Evolutionary conservation across 2,888 invertebrate species (phyloP).

Genomic region (Operophtera brumata): DNA sequence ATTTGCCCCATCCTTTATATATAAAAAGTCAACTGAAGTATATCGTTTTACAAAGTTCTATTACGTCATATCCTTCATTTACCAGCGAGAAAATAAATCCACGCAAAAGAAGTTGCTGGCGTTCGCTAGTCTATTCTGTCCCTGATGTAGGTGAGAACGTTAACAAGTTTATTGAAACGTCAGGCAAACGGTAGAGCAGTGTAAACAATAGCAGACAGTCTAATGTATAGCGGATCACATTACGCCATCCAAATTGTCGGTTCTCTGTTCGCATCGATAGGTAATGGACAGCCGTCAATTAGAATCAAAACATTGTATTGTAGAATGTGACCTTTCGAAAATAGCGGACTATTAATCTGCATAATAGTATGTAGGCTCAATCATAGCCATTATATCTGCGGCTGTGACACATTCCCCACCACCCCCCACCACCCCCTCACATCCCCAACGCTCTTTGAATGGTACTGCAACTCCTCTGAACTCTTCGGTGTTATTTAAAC

Average conservation of each 20-base stretch:
- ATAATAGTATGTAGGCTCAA: not conserved
- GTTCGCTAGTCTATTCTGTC: not conserved
- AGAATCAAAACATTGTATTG: constrained; percentile 14
- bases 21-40: too few species aligned
- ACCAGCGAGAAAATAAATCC: not conserved
- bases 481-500: too few species aligned
- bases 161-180: constrained; percentile 25
- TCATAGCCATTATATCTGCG: too few species aligned
- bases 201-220: constrained; percentile 23
- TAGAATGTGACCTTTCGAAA: constrained; percentile 7
- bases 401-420: too few species aligned
- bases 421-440: too few species aligned
- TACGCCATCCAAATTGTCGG: constrained; percentile 20
- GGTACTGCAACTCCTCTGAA: too few species aligned
- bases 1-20: too few species aligned
- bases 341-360: not conserved
- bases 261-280: constrained; percentile 6
- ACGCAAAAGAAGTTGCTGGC: not conserved
- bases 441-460: too few species aligned
- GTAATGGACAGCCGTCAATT: constrained; percentile 21
- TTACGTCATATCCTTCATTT: too few species aligned
- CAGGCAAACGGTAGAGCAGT: constrained; percentile 11
- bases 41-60: too few species aligned
- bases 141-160: constrained; percentile 1
- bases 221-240: constrained; percentile 16